A percentile compares a stretch with the other conserved stretches of the same genome.
phyloP scores from a whole-genome alignment of 2,113 vertebrate species.

The Oncorhynchus masou region DNA sequence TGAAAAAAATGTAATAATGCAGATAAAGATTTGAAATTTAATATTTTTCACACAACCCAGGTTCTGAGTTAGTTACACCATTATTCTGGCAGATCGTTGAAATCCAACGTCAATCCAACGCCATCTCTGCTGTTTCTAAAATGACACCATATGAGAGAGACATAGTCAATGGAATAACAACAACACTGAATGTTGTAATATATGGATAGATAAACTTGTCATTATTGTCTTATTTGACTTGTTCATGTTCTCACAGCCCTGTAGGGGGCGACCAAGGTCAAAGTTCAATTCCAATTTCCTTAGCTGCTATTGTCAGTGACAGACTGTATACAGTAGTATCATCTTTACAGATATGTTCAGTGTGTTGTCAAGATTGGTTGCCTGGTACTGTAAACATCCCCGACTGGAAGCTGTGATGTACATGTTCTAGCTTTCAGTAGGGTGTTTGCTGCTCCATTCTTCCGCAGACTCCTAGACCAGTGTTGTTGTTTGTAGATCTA shows the following conservation, averaged over 20 bases:
- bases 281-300: neutral
- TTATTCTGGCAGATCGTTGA: neutral
- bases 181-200: too few species aligned
- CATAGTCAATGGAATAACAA: neutral
- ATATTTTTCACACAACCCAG: too few species aligned
- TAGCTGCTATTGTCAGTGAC: neutral
- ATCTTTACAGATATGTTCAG: neutral
- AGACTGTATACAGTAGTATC: neutral
- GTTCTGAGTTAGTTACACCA: too few species aligned
- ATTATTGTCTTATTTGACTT: neutral
- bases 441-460: constrained; percentile 88
- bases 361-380: constrained; percentile 49
- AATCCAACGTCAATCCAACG: too few species aligned
- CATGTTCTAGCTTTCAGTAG: constrained; percentile 84
- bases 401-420: constrained; percentile 89
- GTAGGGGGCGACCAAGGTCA: constrained; percentile 1
- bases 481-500: neutral
- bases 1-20: too few species aligned
- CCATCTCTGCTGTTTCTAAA: neutral
- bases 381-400: constrained; percentile 92
- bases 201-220: neutral
- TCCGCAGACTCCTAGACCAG: constrained; percentile 5
- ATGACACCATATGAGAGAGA: neutral
- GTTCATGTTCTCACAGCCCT: neutral
- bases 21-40: too few species aligned